Evolutionary conservation across 2,113 vertebrate genomes (phyloP), one percentile per base, ranked within the genome.

Genomic region (human (Homo sapiens)): DNA sequence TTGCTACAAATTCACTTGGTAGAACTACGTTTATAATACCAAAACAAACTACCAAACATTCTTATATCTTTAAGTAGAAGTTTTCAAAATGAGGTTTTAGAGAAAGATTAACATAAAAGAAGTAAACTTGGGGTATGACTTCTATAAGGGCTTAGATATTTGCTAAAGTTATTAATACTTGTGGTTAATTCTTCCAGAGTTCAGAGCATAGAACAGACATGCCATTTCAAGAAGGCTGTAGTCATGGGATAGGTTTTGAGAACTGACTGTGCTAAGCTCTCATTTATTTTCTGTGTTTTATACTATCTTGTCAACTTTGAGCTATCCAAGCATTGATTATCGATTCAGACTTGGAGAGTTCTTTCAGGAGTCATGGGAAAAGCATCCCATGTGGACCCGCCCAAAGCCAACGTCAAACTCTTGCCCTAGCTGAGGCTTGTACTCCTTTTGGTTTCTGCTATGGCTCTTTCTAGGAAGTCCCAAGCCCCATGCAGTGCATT

Each of bases 381-480:
- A 86, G 85, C 68, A 84, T 94, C 78, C 78, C 40, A 4, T 3
- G 7, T 80, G 82, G 70, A 64, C 75, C 79, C 5, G 14, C 72
- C 80, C 35, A 18, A 27, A n/a, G 43, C 43, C 2, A 0, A 40
- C 43, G 73, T 78, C 82, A 85, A 75, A 32, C 1, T 17, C 50
- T 89, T 73, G 78, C 32, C 57, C 40, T 72, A 9, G 72, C 84
- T 40, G 27, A 81, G 40, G 43, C 52, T 79, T 68, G 35, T 85
- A 25, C 52, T 79, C 61, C 30, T 89, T 94, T 83, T 55, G 73
- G 43, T 88, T 89, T 64, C 73, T 80, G 45, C 61, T n/a, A 0
- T 86, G 55, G 43, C 35, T 89, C 82, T 95, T 86, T 97, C 79
- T 94, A 93, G 87, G 94, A 96, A 91, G 55, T 92, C 8, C 43